phyloP scores from a whole-genome alignment of 2,113 vertebrate genomes.

The Tachycineta bicolor region DNA sequence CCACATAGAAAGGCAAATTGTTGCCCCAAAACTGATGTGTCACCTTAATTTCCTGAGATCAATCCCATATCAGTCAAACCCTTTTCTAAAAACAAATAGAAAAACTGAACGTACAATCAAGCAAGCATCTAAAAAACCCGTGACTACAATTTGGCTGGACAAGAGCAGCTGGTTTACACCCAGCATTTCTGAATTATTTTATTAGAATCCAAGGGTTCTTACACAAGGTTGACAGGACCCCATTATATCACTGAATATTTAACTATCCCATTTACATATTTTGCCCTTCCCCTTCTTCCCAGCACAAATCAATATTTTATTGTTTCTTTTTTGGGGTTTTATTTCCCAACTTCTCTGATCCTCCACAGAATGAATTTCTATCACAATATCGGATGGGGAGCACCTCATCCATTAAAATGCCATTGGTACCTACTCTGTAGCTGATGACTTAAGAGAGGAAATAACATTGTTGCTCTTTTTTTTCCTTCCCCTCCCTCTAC shows the following conservation, averaged over 20 bases:
- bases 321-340: neutral
- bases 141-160: neutral
- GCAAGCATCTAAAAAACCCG: neutral
- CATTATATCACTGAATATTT: slow-evolving; percentile 7
- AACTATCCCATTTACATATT: neutral
- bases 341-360: neutral
- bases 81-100: neutral
- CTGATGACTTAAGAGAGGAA: slow-evolving; percentile 1
- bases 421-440: neutral
- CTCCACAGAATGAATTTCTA: neutral
- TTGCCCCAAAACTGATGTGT: neutral
- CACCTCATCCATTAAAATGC: slow-evolving; percentile 43
- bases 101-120: neutral
- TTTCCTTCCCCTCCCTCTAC: neutral
- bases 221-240: neutral
- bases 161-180: neutral
- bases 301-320: neutral
- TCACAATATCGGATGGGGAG: neutral
- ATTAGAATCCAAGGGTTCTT: neutral
- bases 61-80: neutral
- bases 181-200: slow-evolving; percentile 3
- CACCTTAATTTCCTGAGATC: neutral
- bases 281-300: neutral
- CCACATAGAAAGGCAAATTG: neutral
- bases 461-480: neutral